These are phyloP conservation scores for Prinia subflava DNA, from an alignment of 2,113 vertebrate genomes.

Conservation along the genomic window DNA sequence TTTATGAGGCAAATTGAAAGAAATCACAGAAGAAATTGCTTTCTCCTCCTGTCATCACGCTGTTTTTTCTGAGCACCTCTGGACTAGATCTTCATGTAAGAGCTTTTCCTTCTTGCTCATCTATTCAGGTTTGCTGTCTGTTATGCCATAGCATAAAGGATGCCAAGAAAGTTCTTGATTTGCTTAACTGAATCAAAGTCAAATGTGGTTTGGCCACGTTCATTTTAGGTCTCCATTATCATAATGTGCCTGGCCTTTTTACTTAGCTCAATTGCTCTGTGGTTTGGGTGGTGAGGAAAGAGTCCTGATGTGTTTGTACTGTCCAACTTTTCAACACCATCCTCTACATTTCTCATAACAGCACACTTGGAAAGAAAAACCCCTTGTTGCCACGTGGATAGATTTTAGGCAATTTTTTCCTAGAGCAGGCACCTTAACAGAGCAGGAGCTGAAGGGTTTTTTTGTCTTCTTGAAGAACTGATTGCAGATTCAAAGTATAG, in stretches of 20 bases:
- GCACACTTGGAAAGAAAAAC: neutral
- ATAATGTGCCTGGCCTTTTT: neutral
- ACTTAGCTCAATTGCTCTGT: neutral
- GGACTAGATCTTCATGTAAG: neutral
- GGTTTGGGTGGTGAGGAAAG: conserved; percentile 13
- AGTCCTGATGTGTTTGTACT: neutral
- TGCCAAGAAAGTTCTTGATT: neutral
- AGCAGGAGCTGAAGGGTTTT: neutral
- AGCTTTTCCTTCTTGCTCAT: neutral
- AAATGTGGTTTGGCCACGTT: neutral
- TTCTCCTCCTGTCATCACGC: neutral
- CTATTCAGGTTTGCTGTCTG: neutral
- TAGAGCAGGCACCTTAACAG: neutral
- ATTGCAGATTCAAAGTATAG: neutral
- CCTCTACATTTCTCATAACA: neutral
- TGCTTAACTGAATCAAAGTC: neutral
- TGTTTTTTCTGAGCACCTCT: neutral
- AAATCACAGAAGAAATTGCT: neutral
- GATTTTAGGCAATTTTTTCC: neutral
- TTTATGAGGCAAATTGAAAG: neutral
- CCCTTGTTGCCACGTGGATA: neutral
- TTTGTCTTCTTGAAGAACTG: neutral
- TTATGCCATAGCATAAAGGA: neutral
- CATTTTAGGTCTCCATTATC: neutral
- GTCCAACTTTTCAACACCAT: neutral